A percentile compares a stretch with the other conserved stretches of the same genome.
phyloP scores from a whole-genome alignment of 2,113 vertebrate species.

The Girardinichthys multiradiatus region DNA sequence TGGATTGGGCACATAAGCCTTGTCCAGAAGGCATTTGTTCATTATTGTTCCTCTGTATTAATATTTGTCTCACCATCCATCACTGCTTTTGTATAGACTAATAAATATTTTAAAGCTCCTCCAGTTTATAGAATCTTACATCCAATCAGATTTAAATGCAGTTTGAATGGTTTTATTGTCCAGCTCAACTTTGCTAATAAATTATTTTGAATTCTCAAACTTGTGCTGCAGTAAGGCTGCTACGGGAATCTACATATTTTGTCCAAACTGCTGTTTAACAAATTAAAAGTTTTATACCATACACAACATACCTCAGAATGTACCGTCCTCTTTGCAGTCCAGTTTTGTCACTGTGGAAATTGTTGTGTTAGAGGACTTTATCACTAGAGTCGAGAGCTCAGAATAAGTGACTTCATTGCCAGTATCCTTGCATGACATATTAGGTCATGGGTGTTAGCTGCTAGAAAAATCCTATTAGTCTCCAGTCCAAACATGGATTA shows the following conservation, averaged over 20 bases:
- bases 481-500: conserved; percentile 73
- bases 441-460: conserved; percentile 65
- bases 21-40: neutral
- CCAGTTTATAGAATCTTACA: neutral
- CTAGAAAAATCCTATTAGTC: conserved; percentile 66
- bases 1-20: neutral
- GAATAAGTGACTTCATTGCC: conserved; percentile 55
- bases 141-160: conserved; percentile 14
- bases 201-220: neutral
- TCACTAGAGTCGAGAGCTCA: conserved; percentile 57
- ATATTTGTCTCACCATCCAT: too few species aligned
- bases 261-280: neutral
- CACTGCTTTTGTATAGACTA: too few species aligned
- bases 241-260: neutral
- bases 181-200: neutral
- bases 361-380: conserved; percentile 56
- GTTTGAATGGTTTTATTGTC: conserved; percentile 1
- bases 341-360: conserved; percentile 55
- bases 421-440: conserved; percentile 54
- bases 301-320: conserved; percentile 17
- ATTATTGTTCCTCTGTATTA: neutral
- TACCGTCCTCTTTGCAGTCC: conserved; percentile 26
- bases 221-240: neutral
- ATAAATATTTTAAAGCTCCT: neutral
- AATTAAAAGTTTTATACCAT: conserved; percentile 20